Evolutionary conservation across 2,888 invertebrate species (phyloP), one percentile per base, ranked within the genome.

Genomic region (Diarsia mendica): DNA sequence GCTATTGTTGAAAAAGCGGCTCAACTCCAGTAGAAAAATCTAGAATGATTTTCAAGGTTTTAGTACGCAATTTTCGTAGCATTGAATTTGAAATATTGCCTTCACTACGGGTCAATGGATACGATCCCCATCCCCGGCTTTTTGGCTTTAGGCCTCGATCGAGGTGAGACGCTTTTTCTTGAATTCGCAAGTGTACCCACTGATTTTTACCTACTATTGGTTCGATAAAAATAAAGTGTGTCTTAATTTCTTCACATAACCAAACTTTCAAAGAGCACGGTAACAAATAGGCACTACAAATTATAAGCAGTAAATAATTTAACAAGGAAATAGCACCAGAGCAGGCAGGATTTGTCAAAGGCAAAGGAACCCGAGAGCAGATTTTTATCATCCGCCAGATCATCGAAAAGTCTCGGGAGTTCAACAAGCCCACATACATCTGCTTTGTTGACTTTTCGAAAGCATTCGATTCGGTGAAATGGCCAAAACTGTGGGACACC

Each of bases 41-140:
- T 72, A 70, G 79, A 63, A 76, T 67, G 33, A 69, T 75, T 66
- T 63, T 66, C 71, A 79, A 85, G 77, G 77, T 81, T 75, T 63
- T 68, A 55, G 77, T 28, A 53, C 48, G 79, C 69, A 77, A 53
- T 77, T 87, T 79, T 87, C 84, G 67, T 77, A 46, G 72, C 79
- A 84, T 84, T 87, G 71, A 86, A 84, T 84, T 87, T 86, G 78
- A 86, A 84, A 77, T 87, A 87, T 87, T 79, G 61, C 76, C 39
- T 75, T 78, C 60, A 68, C 58, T 55, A 64, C 71, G 75, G 72
- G 77, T 73, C 77, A 72, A 44, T 68, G 70, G 65, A 46, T 79
- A 68, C 61, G 39, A 67, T 77, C 77, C 77, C 53, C 58, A 65
- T 66, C 33, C 33, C 48, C 20, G 67, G 48, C 64, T 72, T 75